Base-by-base conservation (phyloP, 2,888 invertebrate genomes). In the Drosophila stalkeri region DNA sequence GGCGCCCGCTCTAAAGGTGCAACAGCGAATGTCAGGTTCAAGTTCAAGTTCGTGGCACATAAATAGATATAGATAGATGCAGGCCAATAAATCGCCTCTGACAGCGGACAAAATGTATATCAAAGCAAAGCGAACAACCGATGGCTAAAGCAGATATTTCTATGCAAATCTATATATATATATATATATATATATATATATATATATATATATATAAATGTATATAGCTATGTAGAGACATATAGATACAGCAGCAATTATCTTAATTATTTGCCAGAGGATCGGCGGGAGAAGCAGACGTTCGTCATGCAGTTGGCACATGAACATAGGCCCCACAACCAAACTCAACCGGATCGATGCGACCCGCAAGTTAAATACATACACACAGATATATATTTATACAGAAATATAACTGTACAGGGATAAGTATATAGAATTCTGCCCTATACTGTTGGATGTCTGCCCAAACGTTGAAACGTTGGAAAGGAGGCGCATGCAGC, bases 401-500 rank as follows among this genome's bases (percentile, higher is more conserved):
- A 41, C 12, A 60, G 7, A 14, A 11, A 71, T 56, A 37, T 14
- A 43, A 23, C 46, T 46, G 46, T 27, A 55, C 51, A 57, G 41
- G 61, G 14, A 20, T 18, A 7, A 20, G 44, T 12, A 20, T 60
- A 62, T 55, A 83, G 64, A 70, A 23, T 41, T 18, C 16, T 27
- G 84, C 75, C 84, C 89, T 80, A 89, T 73, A 49, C 71, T 64
- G 62, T 89, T 86, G 85, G 90, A 89, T 18, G 61, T 27, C 64
- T 86, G 85, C 85, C 85, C 90, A 74, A 55, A 12, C 16, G 46
- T 18, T 35, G n/a, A n/a, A 44, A 52, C 46, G 27, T 46, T 46
- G 39, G 20, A 35, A 33, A 67, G 47, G 47, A 33, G 18, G 35
- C 23, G 3, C 18, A 18, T 33, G 18, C 39, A 54, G 54, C 51